Evolutionary conservation across 2,113 vertebrate genomes (phyloP), one percentile per base, ranked within the genome.

Genomic region (Melanerpes aurifrons): DNA sequence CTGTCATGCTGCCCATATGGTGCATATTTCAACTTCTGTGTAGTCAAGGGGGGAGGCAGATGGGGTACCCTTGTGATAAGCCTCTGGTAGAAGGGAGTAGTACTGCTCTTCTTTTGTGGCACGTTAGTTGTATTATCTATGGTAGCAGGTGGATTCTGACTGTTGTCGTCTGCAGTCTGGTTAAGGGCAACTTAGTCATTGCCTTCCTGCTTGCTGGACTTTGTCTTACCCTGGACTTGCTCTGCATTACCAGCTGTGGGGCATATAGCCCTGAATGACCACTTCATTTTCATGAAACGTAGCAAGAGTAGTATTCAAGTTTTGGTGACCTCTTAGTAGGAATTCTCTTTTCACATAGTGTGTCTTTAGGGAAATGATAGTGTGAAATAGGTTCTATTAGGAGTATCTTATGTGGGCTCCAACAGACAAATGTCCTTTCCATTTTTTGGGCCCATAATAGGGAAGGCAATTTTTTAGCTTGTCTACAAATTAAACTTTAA

Each of bases 251-350:
- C 18, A 28, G 9, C 35, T 53, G 18, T 45, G 84, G 0, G 1
- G 35, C 59, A 21, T 1, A 0, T 0, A 0, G 35, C 53, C 69
- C 37, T 71, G 45, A 66, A 50, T 0, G 1, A 48, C 48, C 0
- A 0, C 68, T 67, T 50, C 1, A 0, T 50, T 22, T 45, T 69
- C 10, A 0, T 28, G 57, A 48, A 64, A 57, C 4, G 1, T 37
- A 45, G 25, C 43, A 35, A 37, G 62, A 40, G 57, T 20, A 67
- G 37, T 7, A 3, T 32, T 14, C 11, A 20, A 71, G 17, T 70
- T 84, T 69, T 48, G 32, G 17, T 66, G 58, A 63, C 63, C 48
- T 15, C 29, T 74, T 74, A 54, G 13, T 9, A 32, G 63, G 79
- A 70, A 50, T 85, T 71, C n/a, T 37, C 13, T 64, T 93, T 68